phyloP scores from a whole-genome alignment of 2,797 vertebrate genomes.

The Cygnus olor region DNA sequence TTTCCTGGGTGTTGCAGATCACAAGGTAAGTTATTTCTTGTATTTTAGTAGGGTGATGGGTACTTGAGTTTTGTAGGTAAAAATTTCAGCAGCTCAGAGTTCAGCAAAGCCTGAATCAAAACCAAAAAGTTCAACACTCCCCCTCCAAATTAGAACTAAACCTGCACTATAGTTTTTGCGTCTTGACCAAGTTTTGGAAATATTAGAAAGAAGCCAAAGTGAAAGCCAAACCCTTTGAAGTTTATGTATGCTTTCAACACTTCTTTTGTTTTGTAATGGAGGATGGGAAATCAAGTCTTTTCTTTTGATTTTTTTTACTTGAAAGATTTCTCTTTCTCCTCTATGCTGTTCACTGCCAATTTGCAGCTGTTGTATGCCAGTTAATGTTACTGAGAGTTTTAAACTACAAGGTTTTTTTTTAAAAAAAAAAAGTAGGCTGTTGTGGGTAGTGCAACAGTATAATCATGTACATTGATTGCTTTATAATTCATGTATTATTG shows the following conservation, averaged over 20 bases:
- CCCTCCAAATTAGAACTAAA: neutral
- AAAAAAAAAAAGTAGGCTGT: neutral
- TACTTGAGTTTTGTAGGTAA: neutral
- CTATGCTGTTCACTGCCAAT: neutral
- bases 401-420: neutral
- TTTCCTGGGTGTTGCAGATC: slow-evolving; percentile 95
- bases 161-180: neutral
- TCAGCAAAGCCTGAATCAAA: neutral
- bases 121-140: neutral
- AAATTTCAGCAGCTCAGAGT: neutral
- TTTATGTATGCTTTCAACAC: neutral
- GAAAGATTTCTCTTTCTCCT: neutral
- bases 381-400: neutral
- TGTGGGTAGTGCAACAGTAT: neutral
- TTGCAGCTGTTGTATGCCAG: neutral
- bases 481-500: neutral
- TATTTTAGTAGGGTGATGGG: neutral
- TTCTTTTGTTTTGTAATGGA: neutral
- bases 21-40: slow-evolving; percentile 85
- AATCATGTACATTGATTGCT: neutral
- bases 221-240: neutral
- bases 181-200: neutral
- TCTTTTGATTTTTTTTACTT: too few species aligned
- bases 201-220: neutral
- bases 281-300: neutral